Conservation (phyloP, 2,888 invertebrate species). For the Apotomis turbidana region DNA sequence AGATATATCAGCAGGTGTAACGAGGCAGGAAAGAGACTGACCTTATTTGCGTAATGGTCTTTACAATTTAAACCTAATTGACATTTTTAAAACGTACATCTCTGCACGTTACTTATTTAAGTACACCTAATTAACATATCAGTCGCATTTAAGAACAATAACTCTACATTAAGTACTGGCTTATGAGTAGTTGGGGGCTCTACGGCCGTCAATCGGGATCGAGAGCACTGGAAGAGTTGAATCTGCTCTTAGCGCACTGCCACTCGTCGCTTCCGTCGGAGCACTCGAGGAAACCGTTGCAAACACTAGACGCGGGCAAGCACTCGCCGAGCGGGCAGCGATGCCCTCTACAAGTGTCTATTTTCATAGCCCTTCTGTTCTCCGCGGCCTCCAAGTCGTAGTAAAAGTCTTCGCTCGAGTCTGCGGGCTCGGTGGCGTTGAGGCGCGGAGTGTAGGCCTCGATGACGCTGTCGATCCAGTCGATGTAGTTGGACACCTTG, state of each 20-base stretch:
- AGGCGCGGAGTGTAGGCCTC: conserved; percentile 60
- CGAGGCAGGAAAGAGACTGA: conserved; percentile 40
- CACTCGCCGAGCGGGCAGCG: conserved; percentile 91
- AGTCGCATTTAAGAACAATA: conserved; percentile 73
- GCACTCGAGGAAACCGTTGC: conserved; percentile 91
- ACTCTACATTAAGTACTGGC: conserved; percentile 68
- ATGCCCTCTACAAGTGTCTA: conserved; percentile 86
- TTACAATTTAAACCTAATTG: conserved; percentile 44
- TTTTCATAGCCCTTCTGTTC: conserved; percentile 61
- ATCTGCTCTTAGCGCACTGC: conserved; percentile 75
- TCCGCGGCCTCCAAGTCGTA: conserved; percentile 75
- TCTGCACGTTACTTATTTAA: conserved; percentile 37
- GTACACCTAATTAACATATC: conserved; percentile 76
- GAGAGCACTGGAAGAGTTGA: conserved; percentile 59
- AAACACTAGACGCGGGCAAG: conserved; percentile 87
- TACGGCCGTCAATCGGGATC: conserved; percentile 64
- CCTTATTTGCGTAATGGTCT: conserved; percentile 24
- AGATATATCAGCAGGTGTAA: conserved; percentile 36
- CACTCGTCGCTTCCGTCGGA: conserved; percentile 89
- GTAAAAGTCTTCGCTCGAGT: conserved; percentile 66
- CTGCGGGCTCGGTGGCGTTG: conserved; percentile 54
- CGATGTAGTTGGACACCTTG: conserved; percentile 89
- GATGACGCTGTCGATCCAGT: conserved; percentile 87
- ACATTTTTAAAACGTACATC: conserved; percentile 48
- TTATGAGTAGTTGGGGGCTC: conserved; percentile 56